Evolutionary conservation across 2,113 vertebrate species (phyloP), one percentile per base, ranked within the genome.

Genomic region (Mesitornis unicolor): DNA sequence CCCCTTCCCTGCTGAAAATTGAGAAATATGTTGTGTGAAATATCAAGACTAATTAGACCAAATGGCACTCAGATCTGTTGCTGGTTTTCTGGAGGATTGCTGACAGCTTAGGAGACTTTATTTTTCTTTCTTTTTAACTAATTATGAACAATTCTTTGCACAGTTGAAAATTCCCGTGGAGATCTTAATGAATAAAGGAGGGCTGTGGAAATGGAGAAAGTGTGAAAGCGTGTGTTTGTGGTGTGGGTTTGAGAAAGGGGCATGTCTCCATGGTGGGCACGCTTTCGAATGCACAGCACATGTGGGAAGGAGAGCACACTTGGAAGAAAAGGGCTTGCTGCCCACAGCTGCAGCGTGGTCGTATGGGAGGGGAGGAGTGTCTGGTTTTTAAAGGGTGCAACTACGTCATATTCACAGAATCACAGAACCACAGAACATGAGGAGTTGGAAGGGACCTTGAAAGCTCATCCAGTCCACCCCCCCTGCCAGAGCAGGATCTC

Each of bases 11-110:
- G 74, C 85, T 9, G 60, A 97, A 93, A 91, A 81, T 51, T 91
- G 96, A 95, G 95, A 98, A 98, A 98, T 97, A 97, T 96, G 97
- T 95, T 97, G 96, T 97, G 98, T 94, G 96, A 98, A 98, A 98
- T 97, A 97, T 96, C 98, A 96, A 93, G 90, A 95, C 95, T 98
- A 98, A 98, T 98, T 98, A 97, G 96, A 98, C 97, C 98, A 98
- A 98, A 98, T 98, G 98, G 96, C 38, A 91, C 90, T 98, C 80
- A 33, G 97, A 97, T 98, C 97, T 98, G 97, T 96, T 96, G 89
- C 91, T 94, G 96, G 88, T 83, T 97, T 98, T 97, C 97, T 96
- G 96, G 70, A 95, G 93, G 68, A 91, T 64, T 95, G 93, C 95
- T 97, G 96, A 97, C 90, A 97, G 96, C 86, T 97, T 96, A 94